These are phyloP conservation scores for Dicyrtomina minuta DNA, from an alignment of 2,888 invertebrate species.

Conservation along the genomic window DNA sequence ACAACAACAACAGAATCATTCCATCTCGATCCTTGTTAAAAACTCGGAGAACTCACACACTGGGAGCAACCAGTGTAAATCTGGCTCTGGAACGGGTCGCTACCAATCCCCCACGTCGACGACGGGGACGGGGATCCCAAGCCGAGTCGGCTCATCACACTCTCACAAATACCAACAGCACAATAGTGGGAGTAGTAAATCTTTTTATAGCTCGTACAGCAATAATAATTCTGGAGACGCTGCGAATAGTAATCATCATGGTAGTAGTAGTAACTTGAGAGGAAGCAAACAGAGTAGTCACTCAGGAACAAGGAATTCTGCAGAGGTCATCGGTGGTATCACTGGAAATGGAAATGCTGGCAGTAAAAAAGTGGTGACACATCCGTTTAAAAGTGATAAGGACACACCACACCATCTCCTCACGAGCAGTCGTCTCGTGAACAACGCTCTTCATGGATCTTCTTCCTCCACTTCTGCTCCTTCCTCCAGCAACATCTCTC, in stretches of 20 bases:
- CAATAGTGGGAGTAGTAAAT: neutral
- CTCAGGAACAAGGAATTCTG: neutral
- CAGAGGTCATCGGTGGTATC: constrained; percentile 11
- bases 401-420: neutral
- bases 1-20: constrained; percentile 1
- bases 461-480: constrained; percentile 2
- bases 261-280: neutral
- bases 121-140: constrained; percentile 9
- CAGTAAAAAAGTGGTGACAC: constrained; percentile 21
- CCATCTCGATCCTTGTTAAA: constrained; percentile 22
- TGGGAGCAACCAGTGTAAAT: neutral
- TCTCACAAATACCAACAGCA: constrained; percentile 11
- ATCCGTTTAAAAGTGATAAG: constrained; percentile 26
- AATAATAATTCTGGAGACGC: neutral
- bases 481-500: neutral
- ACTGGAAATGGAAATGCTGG: neutral
- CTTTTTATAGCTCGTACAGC: constrained; percentile 9
- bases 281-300: too few relatives aligned
- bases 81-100: neutral
- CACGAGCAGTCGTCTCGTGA: constrained; percentile 6
- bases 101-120: constrained; percentile 21
- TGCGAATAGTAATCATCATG: neutral
- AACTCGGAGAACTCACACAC: neutral
- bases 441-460: constrained; percentile 22
- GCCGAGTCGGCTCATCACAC: neutral